Conservation (phyloP, 2,797 vertebrate species). For the Intellagama lesueurii region DNA sequence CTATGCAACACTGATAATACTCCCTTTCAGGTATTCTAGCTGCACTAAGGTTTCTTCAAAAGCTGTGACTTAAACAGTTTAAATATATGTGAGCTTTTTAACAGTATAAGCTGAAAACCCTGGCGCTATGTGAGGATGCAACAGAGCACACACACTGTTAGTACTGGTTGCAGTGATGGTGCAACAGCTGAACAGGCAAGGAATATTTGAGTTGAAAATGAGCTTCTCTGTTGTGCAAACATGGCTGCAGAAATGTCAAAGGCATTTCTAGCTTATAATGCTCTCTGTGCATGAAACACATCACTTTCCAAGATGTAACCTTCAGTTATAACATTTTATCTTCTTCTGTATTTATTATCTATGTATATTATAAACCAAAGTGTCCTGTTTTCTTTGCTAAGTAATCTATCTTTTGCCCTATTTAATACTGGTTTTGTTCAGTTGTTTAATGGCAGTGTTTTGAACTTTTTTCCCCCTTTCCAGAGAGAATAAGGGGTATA, state of each 20-base stretch:
- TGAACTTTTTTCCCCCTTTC: slow-evolving; percentile 31
- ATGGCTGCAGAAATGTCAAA: background rate
- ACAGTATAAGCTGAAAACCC: background rate
- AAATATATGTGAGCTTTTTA: background rate
- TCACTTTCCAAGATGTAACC: background rate
- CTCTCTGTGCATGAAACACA: background rate
- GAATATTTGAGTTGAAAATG: background rate
- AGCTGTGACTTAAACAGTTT: background rate
- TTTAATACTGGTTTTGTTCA: slow-evolving; percentile 34
- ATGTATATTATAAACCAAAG: slow-evolving; percentile 27
- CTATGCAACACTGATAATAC: background rate
- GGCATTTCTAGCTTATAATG: background rate
- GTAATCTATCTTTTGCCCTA: slow-evolving; percentile 15
- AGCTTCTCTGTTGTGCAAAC: too few relatives aligned
- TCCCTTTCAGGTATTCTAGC: background rate
- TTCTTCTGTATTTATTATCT: slow-evolving; percentile 30
- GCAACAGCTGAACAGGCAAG: background rate
- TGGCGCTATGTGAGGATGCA: too few relatives aligned
- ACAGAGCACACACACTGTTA: background rate
- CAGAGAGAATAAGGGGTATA: slow-evolving; percentile 34
- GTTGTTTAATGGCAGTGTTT: slow-evolving; percentile 44
- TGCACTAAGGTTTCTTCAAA: background rate
- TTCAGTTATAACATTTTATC: background rate
- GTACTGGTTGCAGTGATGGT: background rate
- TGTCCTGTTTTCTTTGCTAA: slow-evolving; percentile 29